Evolutionary conservation across 2,888 invertebrate genomes (phyloP), one percentile per base, ranked within the genome.

Genomic region (Chydorus sphaericus): DNA sequence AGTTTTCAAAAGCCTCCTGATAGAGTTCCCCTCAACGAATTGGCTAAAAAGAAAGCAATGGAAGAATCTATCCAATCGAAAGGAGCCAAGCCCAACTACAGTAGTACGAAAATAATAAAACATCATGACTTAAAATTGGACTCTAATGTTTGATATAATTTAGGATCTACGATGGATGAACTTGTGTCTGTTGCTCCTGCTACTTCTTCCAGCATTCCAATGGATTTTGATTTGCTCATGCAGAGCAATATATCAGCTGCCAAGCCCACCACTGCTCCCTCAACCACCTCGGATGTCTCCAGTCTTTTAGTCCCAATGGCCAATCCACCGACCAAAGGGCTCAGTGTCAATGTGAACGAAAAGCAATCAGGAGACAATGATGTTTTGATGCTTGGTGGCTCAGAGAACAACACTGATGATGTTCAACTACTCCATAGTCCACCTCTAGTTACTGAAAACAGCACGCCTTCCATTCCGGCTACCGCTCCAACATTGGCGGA

Each of bases 21-120:
- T 60, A 81, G 80, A 69, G 73, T 79, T 62, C 79, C 82, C 58
- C 78, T 82, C 78, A 81, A 80, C 66, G 74, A 75, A 14, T 65
- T 80, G 60, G 68, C 72, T 53, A 73, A 71, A 63, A 61, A 63
- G 48, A 57, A 58, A 55, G 55, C 54, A n/a, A 23, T 26, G 8
- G 28, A 44, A 14, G 44, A 44, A 23, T 23, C n/a, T n/a, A n/a
- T n/a, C n/a, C n/a, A n/a, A n/a, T n/a, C n/a, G n/a, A n/a, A n/a
- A n/a, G n/a, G n/a, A n/a, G n/a, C n/a, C n/a, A n/a, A n/a, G n/a
- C n/a, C n/a, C n/a, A n/a, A n/a, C n/a, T n/a, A n/a, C n/a, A n/a
- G n/a, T n/a, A n/a, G n/a, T n/a, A n/a, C n/a, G n/a, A n/a, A n/a
- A n/a, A n/a, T n/a, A n/a, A n/a, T n/a, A n/a, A n/a, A n/a, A n/a